Base-by-base conservation (phyloP, 2,888 invertebrate genomes). In the Adelphocoris suturalis region DNA sequence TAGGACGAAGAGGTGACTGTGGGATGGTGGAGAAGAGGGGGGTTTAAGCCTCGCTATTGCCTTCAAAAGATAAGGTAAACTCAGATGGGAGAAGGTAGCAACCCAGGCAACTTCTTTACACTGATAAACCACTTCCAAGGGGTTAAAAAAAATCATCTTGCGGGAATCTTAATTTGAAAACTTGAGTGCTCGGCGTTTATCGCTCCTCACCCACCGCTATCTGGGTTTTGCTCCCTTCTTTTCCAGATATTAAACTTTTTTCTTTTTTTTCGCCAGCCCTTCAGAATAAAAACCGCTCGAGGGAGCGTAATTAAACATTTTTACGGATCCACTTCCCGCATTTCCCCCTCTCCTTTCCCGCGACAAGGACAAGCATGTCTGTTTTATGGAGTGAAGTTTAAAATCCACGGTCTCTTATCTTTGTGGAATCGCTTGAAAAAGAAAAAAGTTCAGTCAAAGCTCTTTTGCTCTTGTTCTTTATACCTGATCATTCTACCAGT, bases 121-220 rank as follows among this genome's bases (percentile, higher is more conserved):
- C 86, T 86, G 86, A 86, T 86, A 86, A 86, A 86, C 86, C 76
- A 68, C 75, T 48, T 28, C 75, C 68, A 86, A 19, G 76, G 86
- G 86, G 75, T 85, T 61, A 46, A 68, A 86, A 85, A 86, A 88
- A 88, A 88, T 88, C 88, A 80, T 88, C 88, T 80, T 57, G 81
- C 88, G 48, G 87, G 88, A 88, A 88, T 88, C 88, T 88, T 88
- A 88, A 88, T 88, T 88, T 88, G 88, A 88, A 88, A 88, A 88
- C 88, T 88, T 88, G 88, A 88, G 88, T 78, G 88, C 81, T 57
- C 86, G 55, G 85, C 76, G 80, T 88, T 88, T 88, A 88, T 88
- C 88, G 88, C 88, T 23, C 78, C 55, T 57, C 37, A 46, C 88
- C 88, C 28, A 37, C 52, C 55, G 52, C 80, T 80, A 80, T 80